Base-by-base conservation (phyloP, 2,888 invertebrate species). In the Cryptus viduatorius region DNA sequence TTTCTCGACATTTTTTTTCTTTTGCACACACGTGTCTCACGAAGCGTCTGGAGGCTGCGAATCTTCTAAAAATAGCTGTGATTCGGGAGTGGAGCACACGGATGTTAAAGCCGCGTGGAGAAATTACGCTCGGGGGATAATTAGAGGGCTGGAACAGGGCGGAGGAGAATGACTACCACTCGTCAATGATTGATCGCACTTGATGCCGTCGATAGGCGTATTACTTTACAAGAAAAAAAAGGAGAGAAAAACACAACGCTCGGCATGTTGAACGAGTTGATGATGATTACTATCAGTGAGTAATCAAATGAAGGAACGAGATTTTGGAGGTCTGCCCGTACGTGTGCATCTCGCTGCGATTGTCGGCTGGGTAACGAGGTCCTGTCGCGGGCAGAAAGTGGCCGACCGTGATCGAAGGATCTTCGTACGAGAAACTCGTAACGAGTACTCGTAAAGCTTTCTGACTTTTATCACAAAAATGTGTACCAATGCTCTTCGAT, bases 341-440 rank as follows among this genome's bases (percentile, higher is more conserved):
- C 16, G 24, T 56, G 24, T 10, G 61, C 3, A 8, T 46, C n/a
- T 61, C 59, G 64, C 67, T 42, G n/a, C 16, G 65, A 3, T 68
- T 82, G 79, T 53, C 71, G 72, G 76, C 37, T 83, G 86, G 82
- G 77, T 68, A 84, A 85, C 82, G 80, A 86, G 73, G 56, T 65
- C 46, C 56, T 79, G 80, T 71, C 81, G 83, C 76, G 79, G 81
- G 73, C 65, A 80, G 65, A 79, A 82, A 86, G 75, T 46, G 75
- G 80, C 87, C 87, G 87, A 75, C 86, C 87, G 69, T 87, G 87
- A 87, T 89, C 78, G 80, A 79, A 77, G 85, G 86, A 88, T 89
- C 86, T 69, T 84, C 86, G 87, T 88, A 88, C 88, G 77, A 46
- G 68, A n/a, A n/a, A n/a, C n/a, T n/a, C n/a, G n/a, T n/a, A n/a